phyloP scores from a whole-genome alignment of 2,888 invertebrate genomes.

The Siphlonurus alternatus region DNA sequence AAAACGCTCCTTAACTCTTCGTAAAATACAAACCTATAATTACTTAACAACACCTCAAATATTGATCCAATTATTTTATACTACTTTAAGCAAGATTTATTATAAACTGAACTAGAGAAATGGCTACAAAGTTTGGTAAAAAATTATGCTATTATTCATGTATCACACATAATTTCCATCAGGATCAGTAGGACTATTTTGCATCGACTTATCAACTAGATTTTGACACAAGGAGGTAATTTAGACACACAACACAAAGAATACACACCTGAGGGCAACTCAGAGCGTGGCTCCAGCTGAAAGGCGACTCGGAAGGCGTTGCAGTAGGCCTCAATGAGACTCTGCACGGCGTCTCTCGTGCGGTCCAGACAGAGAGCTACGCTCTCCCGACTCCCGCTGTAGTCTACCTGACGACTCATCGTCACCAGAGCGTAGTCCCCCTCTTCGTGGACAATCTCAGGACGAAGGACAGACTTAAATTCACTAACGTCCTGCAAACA shows the following conservation, averaged over 20 bases:
- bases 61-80: too few species aligned
- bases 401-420: constrained; percentile 30
- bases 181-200: too few species aligned
- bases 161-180: too few species aligned
- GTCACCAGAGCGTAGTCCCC: constrained; percentile 54
- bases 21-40: too few species aligned
- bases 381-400: constrained; percentile 22
- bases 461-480: constrained; percentile 21
- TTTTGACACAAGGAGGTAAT: too few species aligned
- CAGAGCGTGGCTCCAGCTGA: constrained; percentile 42
- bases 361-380: constrained; percentile 50
- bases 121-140: not conserved
- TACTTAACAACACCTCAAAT: too few species aligned
- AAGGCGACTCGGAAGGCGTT: constrained; percentile 73
- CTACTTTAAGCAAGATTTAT: too few species aligned
- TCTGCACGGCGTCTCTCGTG: constrained; percentile 62
- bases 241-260: too few species aligned
- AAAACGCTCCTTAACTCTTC: too few species aligned
- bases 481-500: not conserved
- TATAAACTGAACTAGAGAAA: not conserved
- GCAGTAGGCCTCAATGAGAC: constrained; percentile 71
- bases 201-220: too few species aligned
- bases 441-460: constrained; percentile 47
- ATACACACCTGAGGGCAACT: constrained; percentile 24
- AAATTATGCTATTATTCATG: too few species aligned